A percentile compares a stretch with the other conserved stretches of the same genome.
Conservation (phyloP, 2,797 vertebrate genomes). For the Nyctalus aviator region DNA sequence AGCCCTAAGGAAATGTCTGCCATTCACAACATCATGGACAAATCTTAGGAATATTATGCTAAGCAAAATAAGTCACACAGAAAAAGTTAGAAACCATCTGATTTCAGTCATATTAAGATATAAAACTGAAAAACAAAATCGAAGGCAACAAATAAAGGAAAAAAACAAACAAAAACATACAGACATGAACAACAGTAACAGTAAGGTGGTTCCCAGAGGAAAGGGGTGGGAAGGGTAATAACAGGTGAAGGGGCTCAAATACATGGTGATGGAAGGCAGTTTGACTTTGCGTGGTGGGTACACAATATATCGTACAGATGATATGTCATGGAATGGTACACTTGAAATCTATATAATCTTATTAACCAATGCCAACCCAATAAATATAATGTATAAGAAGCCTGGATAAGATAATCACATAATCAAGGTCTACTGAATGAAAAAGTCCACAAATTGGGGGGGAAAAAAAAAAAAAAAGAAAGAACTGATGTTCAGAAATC, state of each 20-base stretch:
- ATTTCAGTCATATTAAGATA: not conserved
- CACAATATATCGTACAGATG: not conserved
- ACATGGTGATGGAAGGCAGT: not conserved
- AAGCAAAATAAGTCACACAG: not conserved
- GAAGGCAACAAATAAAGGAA: not conserved
- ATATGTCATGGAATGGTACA: not conserved
- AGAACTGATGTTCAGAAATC: constrained; percentile 2
- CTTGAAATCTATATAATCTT: not conserved
- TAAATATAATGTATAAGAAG: not conserved
- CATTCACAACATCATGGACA: not conserved
- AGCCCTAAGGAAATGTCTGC: not conserved
- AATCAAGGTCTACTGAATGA: not conserved
- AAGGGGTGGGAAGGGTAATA: not conserved
- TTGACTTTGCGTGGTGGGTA: not conserved
- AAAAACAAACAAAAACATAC: not conserved
- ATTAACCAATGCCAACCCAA: not conserved
- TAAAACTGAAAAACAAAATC: not conserved
- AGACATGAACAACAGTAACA: not conserved
- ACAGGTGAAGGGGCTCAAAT: not conserved
- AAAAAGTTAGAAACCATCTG: not conserved
- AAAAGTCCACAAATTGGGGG: not conserved
- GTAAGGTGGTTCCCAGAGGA: not conserved
- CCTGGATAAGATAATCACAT: not conserved
- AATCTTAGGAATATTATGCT: not conserved
- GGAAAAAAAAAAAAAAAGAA: not conserved